A percentile compares a stretch with the other conserved stretches of the same genome.
Conservation (phyloP, 2,113 vertebrate species). For the Chionis minor region DNA sequence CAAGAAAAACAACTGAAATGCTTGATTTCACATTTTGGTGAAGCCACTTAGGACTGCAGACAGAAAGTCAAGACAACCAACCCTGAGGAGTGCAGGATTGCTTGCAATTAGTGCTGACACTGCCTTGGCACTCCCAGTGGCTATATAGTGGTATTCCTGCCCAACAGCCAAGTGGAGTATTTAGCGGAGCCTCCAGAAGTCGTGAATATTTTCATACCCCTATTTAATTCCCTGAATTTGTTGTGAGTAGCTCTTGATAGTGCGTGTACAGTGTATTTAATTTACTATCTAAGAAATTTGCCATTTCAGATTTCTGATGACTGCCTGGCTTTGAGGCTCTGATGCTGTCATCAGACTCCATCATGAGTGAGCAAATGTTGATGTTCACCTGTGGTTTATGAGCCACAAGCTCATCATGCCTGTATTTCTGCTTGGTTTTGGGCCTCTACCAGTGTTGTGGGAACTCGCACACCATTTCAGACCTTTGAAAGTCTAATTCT, state of each 20-base stretch:
- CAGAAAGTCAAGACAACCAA: neutral
- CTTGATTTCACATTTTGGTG: neutral
- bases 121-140: neutral
- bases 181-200: neutral
- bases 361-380: neutral
- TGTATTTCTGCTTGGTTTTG: neutral
- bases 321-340: neutral
- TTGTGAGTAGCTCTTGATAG: constrained; percentile 52
- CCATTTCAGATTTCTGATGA: constrained; percentile 35
- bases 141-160: neutral
- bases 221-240: constrained; percentile 26
- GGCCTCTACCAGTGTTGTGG: neutral
- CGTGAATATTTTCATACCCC: neutral
- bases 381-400: neutral
- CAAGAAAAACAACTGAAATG: neutral
- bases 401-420: neutral
- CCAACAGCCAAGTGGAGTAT: neutral
- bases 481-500: constrained; percentile 66
- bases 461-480: constrained; percentile 8
- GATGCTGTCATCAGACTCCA: constrained; percentile 25
- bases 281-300: neutral
- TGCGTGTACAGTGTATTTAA: neutral
- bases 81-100: neutral
- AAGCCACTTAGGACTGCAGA: neutral
- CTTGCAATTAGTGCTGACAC: neutral